These are phyloP conservation scores for Trichoplax adhaerens DNA, from an alignment of 37 sponge, comb jelly and placozoan species.

Conservation along the genomic window DNA sequence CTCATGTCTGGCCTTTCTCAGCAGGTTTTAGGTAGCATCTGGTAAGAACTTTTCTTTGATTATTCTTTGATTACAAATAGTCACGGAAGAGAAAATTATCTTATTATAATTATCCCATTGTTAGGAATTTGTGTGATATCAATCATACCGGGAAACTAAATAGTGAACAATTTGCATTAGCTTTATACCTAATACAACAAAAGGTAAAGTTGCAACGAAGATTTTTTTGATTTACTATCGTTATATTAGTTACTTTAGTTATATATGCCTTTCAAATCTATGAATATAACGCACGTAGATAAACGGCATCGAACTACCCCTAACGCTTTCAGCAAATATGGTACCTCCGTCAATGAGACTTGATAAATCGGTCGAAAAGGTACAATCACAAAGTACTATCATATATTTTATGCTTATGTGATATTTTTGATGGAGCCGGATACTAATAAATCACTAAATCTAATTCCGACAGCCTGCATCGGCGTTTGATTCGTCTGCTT, in stretches of 20 bases:
- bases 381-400: not conserved
- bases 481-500: slow-evolving; percentile 45
- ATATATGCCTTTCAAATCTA: not conserved
- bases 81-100: too few relatives aligned
- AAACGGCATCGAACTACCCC: slow-evolving; percentile 35
- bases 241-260: not conserved
- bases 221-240: not conserved
- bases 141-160: slow-evolving; percentile 49
- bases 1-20: too few relatives aligned
- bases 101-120: too few relatives aligned
- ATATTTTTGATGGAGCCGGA: not conserved
- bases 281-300: slow-evolving; percentile 2
- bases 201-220: slow-evolving; percentile 12
- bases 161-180: slow-evolving; percentile 74
- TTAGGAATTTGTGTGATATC: slow-evolving; percentile 60
- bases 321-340: slow-evolving; percentile 34
- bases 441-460: not conserved
- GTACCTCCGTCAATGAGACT: slow-evolving; percentile 48
- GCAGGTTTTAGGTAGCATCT: too few relatives aligned
- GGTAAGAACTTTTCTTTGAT: too few relatives aligned
- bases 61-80: too few relatives aligned
- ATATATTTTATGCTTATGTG: not conserved
- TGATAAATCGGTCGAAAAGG: too few relatives aligned
- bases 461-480: not conserved
- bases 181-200: slow-evolving; percentile 60